Base-by-base conservation (phyloP, 1,140 invertebrate species). In the Drosophila oshimai region DNA sequence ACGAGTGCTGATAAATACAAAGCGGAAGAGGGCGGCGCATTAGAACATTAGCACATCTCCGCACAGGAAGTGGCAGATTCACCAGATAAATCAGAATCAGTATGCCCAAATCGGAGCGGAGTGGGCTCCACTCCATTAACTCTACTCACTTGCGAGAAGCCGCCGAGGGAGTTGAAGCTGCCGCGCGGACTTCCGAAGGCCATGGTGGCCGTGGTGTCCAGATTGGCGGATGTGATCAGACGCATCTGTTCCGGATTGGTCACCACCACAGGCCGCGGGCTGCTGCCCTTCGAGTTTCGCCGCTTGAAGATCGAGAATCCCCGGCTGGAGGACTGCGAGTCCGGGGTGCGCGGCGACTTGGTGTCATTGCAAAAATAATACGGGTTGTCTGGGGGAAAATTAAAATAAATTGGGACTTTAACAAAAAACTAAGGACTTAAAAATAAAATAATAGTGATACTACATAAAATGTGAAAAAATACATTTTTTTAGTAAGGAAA, bases 361-460 rank as follows among this genome's bases (percentile, higher is more conserved):
- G 74, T 62, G 28, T 90, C 89, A 90, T 90, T 90, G 68, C 69
- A 80, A 58, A 90, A 90, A 65, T 90, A 90, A 51, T 88, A 90
- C 12, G 89, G 89, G 70, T 90, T 90, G 61, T 90, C 89, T 90
- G 54, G 34, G 20, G 1, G 4, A 4, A 5, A 7, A 49, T 39
- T 7, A 4, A 12, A 15, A 24, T 4, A 15, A 13, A 33, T 57
- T 7, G 24, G 20, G 1, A 5, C n/a, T n/a, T 34, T 24, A 6
- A 9, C 5, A 2, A 5, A 2, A 2, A 29, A 17, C 3, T n/a
- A n/a, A n/a, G n/a, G n/a, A n/a, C n/a, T n/a, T 17, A 1, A 1
- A 3, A 20, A 4, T 12, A n/a, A n/a, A 15, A n/a, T n/a, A 20
- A 4, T 17, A n/a, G n/a, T 2, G 1, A 37, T n/a, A 0, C n/a